phyloP scores from a whole-genome alignment of 2,888 invertebrate species.

The Creontiades dilutus region DNA sequence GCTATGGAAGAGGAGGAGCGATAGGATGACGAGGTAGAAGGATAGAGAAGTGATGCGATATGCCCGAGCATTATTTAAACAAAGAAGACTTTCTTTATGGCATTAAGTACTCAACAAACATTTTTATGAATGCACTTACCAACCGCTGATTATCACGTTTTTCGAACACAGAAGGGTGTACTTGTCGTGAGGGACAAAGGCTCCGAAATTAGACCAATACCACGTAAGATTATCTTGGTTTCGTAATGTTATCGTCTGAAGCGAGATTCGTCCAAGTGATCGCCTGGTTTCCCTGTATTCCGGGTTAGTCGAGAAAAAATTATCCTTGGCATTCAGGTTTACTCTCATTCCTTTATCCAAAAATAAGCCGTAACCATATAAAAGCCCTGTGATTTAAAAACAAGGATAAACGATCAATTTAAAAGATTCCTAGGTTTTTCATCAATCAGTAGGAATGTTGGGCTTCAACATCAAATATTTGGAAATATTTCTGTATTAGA shows the following conservation, averaged over 20 bases:
- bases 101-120: too few species aligned
- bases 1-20: too few species aligned
- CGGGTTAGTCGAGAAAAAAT: neutral
- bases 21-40: too few species aligned
- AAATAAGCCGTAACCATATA: constrained; percentile 13
- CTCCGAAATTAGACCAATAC: neutral
- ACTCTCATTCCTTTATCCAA: neutral
- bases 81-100: too few species aligned
- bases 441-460: too few species aligned
- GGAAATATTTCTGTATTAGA: too few species aligned
- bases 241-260: neutral
- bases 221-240: neutral
- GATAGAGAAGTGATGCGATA: too few species aligned
- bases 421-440: too few species aligned
- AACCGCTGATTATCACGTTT: neutral
- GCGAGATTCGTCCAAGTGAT: too few species aligned
- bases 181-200: neutral
- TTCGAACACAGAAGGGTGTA: neutral
- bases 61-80: too few species aligned
- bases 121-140: neutral
- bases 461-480: too few species aligned
- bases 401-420: too few species aligned
- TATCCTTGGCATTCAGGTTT: neutral
- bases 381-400: neutral
- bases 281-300: neutral